These are phyloP conservation scores for Dascillus cervinus DNA, from an alignment of 2,888 invertebrate species.

Conservation along the genomic window DNA sequence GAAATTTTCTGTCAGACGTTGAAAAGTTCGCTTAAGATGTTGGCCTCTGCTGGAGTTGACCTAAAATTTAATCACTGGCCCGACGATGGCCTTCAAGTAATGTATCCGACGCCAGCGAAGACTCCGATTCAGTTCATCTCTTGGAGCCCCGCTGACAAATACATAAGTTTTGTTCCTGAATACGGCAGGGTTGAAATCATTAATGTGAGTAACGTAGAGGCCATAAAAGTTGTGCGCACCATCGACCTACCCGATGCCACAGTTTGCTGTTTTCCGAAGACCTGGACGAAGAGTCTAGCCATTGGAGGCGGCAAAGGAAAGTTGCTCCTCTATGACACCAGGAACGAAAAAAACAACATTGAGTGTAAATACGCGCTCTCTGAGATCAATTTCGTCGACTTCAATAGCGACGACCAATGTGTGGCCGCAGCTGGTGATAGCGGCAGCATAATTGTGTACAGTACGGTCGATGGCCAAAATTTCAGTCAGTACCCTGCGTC, in stretches of 20 bases:
- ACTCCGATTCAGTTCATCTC: conserved; percentile 28
- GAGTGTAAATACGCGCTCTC: conserved; percentile 21
- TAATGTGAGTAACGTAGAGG: too few relatives aligned
- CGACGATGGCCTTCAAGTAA: too few relatives aligned
- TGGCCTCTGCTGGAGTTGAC: too few relatives aligned
- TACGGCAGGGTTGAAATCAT: conserved; percentile 30
- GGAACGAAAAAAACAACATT: conserved; percentile 25
- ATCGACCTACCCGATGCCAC: conserved; percentile 26
- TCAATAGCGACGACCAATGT: conserved; percentile 26
- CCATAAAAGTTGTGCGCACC: conserved; percentile 24
- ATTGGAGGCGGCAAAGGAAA: conserved; percentile 34
- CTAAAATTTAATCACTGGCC: too few relatives aligned
- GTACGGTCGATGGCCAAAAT: conserved; percentile 13
- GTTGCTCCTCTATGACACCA: conserved; percentile 36
- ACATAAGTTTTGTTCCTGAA: conserved; percentile 28
- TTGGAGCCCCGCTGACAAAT: conserved; percentile 34
- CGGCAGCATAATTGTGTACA: conserved; percentile 18
- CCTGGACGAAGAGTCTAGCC: too few relatives aligned
- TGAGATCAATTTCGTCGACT: conserved; percentile 25
- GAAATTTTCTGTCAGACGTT: too few relatives aligned
- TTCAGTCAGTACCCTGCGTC: conserved; percentile 12
- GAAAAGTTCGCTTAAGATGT: too few relatives aligned
- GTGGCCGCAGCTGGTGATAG: conserved; percentile 21
- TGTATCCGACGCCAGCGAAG: too few relatives aligned
- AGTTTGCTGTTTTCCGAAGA: too few relatives aligned